Conservation (phyloP, 2,113 vertebrate species). For the Rynchops niger region DNA sequence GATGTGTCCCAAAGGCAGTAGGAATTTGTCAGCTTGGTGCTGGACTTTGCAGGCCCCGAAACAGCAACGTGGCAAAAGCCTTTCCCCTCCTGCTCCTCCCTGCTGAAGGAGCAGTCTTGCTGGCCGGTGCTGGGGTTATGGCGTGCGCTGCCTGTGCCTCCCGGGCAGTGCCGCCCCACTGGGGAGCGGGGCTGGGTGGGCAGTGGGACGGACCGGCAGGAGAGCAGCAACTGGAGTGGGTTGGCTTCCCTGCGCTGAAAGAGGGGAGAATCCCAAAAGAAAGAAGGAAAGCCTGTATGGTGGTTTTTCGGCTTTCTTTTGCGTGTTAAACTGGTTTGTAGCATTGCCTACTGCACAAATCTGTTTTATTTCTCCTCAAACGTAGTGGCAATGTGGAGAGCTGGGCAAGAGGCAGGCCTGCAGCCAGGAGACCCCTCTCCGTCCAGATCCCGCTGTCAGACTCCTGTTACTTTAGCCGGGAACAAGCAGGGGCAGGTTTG, state of each 20-base stretch:
- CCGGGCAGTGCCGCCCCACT: not conserved
- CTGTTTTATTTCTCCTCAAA: not conserved
- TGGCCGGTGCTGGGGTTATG: not conserved
- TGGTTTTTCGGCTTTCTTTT: not conserved
- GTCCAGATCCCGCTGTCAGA: fast-evolving
- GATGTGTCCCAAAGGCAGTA: not conserved
- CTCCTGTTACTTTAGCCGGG: not conserved
- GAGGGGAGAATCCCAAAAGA: not conserved
- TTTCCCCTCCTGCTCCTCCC: not conserved
- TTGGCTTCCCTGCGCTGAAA: fast-evolving
- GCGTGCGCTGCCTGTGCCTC: not conserved
- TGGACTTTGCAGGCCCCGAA: not conserved
- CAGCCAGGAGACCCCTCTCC: not conserved
- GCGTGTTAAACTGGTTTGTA: not conserved
- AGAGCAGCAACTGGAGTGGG: not conserved
- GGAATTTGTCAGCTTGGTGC: not conserved
- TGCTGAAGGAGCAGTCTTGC: not conserved
- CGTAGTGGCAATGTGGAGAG: fast-evolving
- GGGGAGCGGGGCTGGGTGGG: not conserved
- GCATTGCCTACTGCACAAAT: not conserved
- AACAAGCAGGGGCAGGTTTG: not conserved
- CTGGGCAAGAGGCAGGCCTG: not conserved
- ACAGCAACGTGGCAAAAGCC: not conserved
- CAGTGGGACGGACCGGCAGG: not conserved
- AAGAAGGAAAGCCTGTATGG: fast-evolving